These are phyloP conservation scores for Drosophila sturtevanti DNA, from an alignment of 1,140 invertebrate genomes.

Conservation along the genomic window DNA sequence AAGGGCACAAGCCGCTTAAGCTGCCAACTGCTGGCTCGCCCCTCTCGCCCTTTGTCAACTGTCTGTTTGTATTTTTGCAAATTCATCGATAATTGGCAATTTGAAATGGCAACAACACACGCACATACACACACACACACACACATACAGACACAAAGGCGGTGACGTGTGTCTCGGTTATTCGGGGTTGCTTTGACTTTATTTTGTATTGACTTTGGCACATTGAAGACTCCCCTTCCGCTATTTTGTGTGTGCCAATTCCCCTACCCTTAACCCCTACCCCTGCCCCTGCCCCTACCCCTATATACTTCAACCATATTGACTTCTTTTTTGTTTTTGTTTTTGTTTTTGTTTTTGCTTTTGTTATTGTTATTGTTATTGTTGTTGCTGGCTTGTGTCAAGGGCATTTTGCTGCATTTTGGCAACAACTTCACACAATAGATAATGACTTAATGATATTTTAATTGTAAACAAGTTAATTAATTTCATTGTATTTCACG, in stretches of 20 bases:
- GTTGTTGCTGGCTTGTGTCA: slow-evolving; percentile 49
- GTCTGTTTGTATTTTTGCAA: slow-evolving; percentile 78
- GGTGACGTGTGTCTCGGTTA: slow-evolving; percentile 14
- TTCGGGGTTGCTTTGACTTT: slow-evolving; percentile 66
- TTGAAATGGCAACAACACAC: slow-evolving; percentile 73
- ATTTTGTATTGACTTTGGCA: slow-evolving; percentile 60
- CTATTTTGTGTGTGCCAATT: neutral
- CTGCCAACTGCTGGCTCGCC: slow-evolving; percentile 44
- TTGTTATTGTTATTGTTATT: too few species aligned
- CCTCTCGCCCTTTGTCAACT: slow-evolving; percentile 17
- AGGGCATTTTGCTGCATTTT: slow-evolving; percentile 66
- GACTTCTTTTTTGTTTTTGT: neutral
- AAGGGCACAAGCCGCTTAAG: slow-evolving; percentile 62
- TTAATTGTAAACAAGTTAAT: slow-evolving; percentile 80
- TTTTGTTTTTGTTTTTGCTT: too few species aligned
- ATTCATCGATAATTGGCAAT: slow-evolving; percentile 80
- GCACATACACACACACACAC: neutral
- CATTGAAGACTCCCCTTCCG: slow-evolving; percentile 36
- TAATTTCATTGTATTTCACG: slow-evolving; percentile 56
- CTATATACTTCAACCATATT: slow-evolving; percentile 2
- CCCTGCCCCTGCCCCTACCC: slow-evolving; percentile 24
- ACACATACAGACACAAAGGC: slow-evolving; percentile 24
- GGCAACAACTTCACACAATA: slow-evolving; percentile 61
- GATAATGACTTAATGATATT: slow-evolving; percentile 78
- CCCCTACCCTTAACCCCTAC: slow-evolving; percentile 29